phyloP scores from a whole-genome alignment of 2,113 vertebrate species.

The Gopherus flavomarginatus region DNA sequence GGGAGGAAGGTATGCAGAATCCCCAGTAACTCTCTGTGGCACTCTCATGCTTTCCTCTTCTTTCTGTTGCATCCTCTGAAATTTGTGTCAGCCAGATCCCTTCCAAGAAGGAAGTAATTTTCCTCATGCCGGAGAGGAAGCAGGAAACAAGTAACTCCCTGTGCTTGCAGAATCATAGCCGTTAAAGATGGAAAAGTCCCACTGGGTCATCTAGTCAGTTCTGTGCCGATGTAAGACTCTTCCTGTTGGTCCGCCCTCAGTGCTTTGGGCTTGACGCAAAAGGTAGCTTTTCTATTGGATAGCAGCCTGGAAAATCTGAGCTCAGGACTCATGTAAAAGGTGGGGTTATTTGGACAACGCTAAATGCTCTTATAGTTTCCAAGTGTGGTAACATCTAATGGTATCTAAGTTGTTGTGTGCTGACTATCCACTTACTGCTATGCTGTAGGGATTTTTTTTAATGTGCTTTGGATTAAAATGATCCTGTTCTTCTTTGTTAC shows the following conservation, averaged over 20 bases:
- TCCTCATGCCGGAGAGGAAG: background rate
- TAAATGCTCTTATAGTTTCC: background rate
- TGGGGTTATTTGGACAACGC: background rate
- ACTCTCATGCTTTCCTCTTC: background rate
- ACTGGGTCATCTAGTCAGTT: background rate
- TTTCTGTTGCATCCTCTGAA: background rate
- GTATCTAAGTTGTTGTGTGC: background rate
- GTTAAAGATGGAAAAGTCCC: background rate
- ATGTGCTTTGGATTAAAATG: background rate
- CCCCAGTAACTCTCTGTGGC: background rate
- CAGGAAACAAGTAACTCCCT: background rate
- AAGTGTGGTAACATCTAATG: background rate
- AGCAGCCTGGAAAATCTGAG: background rate
- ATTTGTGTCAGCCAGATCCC: background rate
- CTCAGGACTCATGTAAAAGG: background rate
- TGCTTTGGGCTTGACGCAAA: background rate
- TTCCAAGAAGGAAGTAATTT: background rate
- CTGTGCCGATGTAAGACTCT: background rate
- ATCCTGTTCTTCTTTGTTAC: background rate
- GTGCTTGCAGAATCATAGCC: background rate
- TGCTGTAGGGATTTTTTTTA: background rate
- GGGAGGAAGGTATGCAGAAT: accelerated
- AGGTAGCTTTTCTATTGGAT: background rate
- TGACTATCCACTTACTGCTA: background rate
- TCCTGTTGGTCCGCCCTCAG: background rate